Base-by-base conservation (phyloP, 2,797 vertebrate genomes). In the Pogonophryne albipinna region DNA sequence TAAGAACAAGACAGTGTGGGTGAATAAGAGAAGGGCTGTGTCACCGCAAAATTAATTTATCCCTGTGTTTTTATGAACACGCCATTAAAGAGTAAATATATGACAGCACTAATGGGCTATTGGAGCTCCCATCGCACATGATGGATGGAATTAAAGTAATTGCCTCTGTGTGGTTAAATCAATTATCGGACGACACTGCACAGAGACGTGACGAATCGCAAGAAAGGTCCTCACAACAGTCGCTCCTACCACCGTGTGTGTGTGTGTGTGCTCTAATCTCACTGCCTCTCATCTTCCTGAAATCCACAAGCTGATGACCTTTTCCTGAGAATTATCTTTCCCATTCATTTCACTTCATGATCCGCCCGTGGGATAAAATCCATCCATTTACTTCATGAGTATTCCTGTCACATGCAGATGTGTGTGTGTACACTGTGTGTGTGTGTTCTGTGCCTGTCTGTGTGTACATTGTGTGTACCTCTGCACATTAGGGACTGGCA, bases 141-240 rank as follows among this genome's bases (percentile, higher is more conserved):
- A 93, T 92, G 79, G 85, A 93, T 92, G 79, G 87, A 92, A 91
- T 91, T 90, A 91, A 91, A 92, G 79, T 91, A 90, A 93, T 91
- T 93, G 88, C 87, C 77, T 90, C 74, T 86, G 82, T 90, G 88
- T 85, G 79, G 92, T 92, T 89, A 90, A 92, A 90, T 92, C 87
- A 90, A 89, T 93, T 91, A 89, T 74, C 62, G 46, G 79, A 84
- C 16, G 53, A 60, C 15, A 45, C 74, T 61, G 60, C 76, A 75
- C 75, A 76, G 76, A 83, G 62, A 84, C 60, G 19, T 89, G 85
- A 85, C 66, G 10, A 74, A 91, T 86, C 68, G 71, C 50, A 69
- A 70, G 56, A 58, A 53, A 67, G 79, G 57, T 82, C 70, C 62
- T 84, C 76, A 72, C 71, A 81, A 75, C 70, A 65, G n/a, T 57